These are phyloP conservation scores for Limosa lapponica DNA, from an alignment of 2,797 vertebrate genomes.

Conservation along the genomic window DNA sequence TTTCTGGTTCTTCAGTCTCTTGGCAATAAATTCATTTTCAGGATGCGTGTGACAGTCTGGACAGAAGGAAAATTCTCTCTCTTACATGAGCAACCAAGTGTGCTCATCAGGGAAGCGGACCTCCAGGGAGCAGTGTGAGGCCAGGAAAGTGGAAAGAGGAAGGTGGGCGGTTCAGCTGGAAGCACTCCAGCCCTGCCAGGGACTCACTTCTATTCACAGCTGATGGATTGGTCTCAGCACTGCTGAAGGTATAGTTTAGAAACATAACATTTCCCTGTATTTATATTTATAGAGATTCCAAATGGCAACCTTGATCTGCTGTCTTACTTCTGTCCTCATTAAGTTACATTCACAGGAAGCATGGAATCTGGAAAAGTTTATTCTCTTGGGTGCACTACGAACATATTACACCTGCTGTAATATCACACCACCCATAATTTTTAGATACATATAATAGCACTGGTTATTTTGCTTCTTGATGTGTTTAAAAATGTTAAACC, in stretches of 20 bases:
- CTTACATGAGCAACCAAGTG: neutral
- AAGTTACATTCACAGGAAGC: neutral
- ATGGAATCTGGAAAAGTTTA: neutral
- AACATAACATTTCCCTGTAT: neutral
- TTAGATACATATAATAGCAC: neutral
- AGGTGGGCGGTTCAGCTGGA: neutral
- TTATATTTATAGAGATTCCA: neutral
- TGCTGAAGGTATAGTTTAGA: neutral
- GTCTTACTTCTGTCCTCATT: neutral
- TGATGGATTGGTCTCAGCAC: accelerated
- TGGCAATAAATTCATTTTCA: neutral
- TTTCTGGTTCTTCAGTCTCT: neutral
- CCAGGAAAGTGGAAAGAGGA: neutral
- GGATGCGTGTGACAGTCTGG: neutral
- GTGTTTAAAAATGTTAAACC: neutral
- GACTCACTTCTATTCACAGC: neutral
- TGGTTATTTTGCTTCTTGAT: neutral
- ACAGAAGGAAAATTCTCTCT: neutral
- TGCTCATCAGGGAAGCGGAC: neutral
- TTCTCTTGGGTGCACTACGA: neutral
- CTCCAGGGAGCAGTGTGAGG: neutral
- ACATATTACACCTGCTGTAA: neutral
- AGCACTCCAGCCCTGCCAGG: neutral
- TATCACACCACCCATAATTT: neutral
- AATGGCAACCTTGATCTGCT: neutral